Evolutionary conservation across 1,140 invertebrate species (phyloP).

Genomic region (Zophobas morio): DNA sequence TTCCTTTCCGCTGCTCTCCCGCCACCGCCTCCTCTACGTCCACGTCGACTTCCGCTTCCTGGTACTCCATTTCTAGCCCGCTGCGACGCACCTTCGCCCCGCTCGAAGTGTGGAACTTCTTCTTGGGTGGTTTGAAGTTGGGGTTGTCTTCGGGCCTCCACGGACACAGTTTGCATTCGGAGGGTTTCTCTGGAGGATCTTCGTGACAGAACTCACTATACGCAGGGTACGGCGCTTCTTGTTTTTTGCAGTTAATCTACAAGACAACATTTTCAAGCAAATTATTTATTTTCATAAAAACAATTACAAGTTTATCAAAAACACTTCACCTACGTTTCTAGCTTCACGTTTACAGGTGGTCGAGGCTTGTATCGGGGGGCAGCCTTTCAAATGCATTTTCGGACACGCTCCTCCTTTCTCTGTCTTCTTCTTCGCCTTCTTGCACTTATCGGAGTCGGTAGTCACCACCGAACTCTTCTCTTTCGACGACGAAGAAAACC

Average conservation of each 20-base stretch:
- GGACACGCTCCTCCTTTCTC: not conserved
- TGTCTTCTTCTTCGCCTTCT: slow-evolving; percentile 40
- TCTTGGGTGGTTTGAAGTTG: slow-evolving; percentile 49
- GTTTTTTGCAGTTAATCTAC: slow-evolving; percentile 48
- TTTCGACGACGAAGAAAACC: slow-evolving; percentile 10
- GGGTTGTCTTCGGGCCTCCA: slow-evolving; percentile 49
- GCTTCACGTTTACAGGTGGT: slow-evolving; percentile 7
- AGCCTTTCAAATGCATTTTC: slow-evolving; percentile 23
- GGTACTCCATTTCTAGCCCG: slow-evolving; percentile 1
- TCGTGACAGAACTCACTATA: slow-evolving; percentile 52
- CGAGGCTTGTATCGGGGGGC: slow-evolving; percentile 1
- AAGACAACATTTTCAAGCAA: slow-evolving; percentile 11
- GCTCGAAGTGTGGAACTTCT: slow-evolving; percentile 36
- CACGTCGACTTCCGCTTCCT: not conserved
- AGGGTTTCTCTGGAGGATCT: slow-evolving; percentile 43
- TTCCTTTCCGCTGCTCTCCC: not conserved
- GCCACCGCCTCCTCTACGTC: not conserved
- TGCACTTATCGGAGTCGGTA: slow-evolving; percentile 14
- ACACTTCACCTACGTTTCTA: slow-evolving; percentile 22
- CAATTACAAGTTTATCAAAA: slow-evolving; percentile 32
- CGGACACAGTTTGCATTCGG: slow-evolving; percentile 53
- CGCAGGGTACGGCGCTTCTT: slow-evolving; percentile 50
- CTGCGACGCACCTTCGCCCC: not conserved
- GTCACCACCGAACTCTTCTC: not conserved
- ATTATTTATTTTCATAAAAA: slow-evolving; percentile 11